Evolutionary conservation across 2,888 invertebrate genomes (phyloP).

Genomic region (Nyleta sp.): DNA sequence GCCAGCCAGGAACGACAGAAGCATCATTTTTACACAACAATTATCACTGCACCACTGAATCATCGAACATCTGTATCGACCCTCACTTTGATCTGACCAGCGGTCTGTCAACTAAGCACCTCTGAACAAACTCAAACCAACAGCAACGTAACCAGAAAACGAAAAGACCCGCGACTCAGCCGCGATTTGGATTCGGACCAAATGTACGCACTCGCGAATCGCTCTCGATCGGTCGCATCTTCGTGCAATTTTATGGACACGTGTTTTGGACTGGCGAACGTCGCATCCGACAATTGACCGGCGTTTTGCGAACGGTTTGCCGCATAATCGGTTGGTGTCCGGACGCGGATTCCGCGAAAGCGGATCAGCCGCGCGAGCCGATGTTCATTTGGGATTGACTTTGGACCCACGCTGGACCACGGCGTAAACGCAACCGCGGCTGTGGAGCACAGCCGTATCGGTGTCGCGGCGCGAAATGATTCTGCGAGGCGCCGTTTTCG

Average conservation of each 20-base stretch:
- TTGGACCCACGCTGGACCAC: constrained; percentile 62
- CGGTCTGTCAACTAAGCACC: constrained; percentile 32
- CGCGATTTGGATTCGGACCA: constrained; percentile 16
- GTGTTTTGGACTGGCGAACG: constrained; percentile 32
- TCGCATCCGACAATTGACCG: constrained; percentile 16
- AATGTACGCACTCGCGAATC: constrained; percentile 42
- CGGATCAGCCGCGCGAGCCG: constrained; percentile 49
- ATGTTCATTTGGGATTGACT: constrained; percentile 63
- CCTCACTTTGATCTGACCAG: constrained; percentile 12
- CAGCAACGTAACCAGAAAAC: background rate
- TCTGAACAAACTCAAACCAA: constrained; percentile 12
- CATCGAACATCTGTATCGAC: constrained; percentile 54
- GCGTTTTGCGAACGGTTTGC: background rate
- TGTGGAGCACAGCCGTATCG: constrained; percentile 65
- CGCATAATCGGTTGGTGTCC: constrained; percentile 43
- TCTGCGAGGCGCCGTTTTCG: constrained; percentile 70
- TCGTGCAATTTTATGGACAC: constrained; percentile 22
- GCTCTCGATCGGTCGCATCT: constrained; percentile 40
- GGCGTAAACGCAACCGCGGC: constrained; percentile 50
- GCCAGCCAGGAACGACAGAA: constrained; percentile 75
- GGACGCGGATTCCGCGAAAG: constrained; percentile 43
- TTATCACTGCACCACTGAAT: constrained; percentile 68
- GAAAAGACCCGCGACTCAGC: constrained; percentile 17
- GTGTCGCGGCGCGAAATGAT: constrained; percentile 78
- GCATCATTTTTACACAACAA: constrained; percentile 75